Evolutionary conservation across 2,113 vertebrate species (phyloP), one percentile per base, ranked within the genome.

Genomic region (Diadophis punctatus): DNA sequence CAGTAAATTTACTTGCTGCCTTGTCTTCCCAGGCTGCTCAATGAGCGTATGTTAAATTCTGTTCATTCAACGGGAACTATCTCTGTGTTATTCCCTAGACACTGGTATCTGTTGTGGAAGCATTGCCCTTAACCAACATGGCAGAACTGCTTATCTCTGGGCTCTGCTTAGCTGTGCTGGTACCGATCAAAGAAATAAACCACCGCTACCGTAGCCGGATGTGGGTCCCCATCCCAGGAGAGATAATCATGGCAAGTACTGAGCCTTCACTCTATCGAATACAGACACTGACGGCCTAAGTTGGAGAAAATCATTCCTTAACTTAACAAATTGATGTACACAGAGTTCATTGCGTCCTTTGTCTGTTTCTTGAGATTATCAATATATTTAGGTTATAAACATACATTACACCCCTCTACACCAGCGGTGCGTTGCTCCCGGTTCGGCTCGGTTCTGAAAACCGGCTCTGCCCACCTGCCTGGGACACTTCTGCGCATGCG

Each of bases 161-260:
- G 30, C 96, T 98, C 87, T 99, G 98, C 93, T 95, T 99, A 96
- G 97, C 97, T 2, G 84, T 98, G 52, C 97, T 99, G 84, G 98
- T 99, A 91, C 98, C 98, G 1, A 97, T 98, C 49, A 99, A 99
- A 94, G 98, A 99, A 94, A 90, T 99, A 95, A 99, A 99, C 96
- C 97, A 96, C 46, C 97, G 98, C 20, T 98, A 97, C 94, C 97
- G 98, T n/a, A 96, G 98, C 92, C 97, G 96, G 84, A 97, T 99
- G 27, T 97, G 98, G 23, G 98, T 98, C 2, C 98, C 98, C 8
- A 98, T 99, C 60, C 98, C 98, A 0, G 98, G 98, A 93, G 98
- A 99, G 94, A 98, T 99, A 60, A 97, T 98, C 95, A 98, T 98
- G 93, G 98, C 99, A 91, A 95, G 93, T 90, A 25, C 0, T 25